Evolutionary conservation across 1,140 invertebrate species (phyloP).

Genomic region (Ceratina japonica): DNA sequence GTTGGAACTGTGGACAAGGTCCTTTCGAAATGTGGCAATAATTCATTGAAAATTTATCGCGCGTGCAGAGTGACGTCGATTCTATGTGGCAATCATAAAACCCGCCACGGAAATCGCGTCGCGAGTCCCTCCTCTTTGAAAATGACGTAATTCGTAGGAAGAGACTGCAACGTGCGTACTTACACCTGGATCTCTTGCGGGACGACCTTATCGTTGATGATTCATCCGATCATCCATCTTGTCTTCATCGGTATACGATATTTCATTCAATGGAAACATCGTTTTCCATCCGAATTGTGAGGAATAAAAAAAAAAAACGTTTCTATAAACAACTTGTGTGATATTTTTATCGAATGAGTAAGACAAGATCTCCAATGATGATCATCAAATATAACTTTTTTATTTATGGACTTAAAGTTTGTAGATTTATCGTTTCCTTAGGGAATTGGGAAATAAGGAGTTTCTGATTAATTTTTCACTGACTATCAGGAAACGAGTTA

Average conservation of each 20-base stretch:
- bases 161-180: conserved; percentile 20
- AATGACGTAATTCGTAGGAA: conserved; percentile 51
- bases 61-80: conserved; percentile 9
- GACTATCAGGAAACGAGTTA: neutral
- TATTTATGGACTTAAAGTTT: too few relatives aligned
- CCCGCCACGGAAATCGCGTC: conserved; percentile 34
- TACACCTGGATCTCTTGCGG: conserved; percentile 35
- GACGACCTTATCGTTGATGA: conserved; percentile 53
- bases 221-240: conserved; percentile 48
- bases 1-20: neutral
- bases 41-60: conserved; percentile 13
- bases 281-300: neutral
- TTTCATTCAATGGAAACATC: conserved; percentile 18
- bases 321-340: neutral
- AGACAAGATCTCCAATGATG: too few relatives aligned
- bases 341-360: too few relatives aligned
- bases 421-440: too few relatives aligned
- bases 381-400: too few relatives aligned
- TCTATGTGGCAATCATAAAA: conserved; percentile 28
- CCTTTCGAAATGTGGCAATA: conserved; percentile 3
- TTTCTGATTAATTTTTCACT: conserved; percentile 1
- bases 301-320: neutral
- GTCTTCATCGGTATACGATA: conserved; percentile 28
- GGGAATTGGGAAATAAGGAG: too few relatives aligned
- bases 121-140: conserved; percentile 36